Conservation (phyloP, 2,888 invertebrate genomes). For the Cylloceria caligata region DNA sequence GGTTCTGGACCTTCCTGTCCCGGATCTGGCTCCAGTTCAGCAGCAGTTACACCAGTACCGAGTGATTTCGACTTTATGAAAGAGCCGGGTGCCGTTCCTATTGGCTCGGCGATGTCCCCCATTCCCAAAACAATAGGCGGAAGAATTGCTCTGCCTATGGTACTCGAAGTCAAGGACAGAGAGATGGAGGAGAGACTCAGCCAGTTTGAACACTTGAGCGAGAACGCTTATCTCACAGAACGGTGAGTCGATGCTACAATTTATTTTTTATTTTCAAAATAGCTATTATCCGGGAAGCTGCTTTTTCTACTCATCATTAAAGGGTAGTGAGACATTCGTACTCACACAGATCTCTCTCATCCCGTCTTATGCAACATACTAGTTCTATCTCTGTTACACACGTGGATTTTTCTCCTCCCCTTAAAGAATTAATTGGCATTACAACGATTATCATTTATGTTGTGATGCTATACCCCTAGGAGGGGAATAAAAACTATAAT, state of each 20-base stretch:
- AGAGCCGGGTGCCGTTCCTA: slow-evolving; percentile 23
- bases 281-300: too few species aligned
- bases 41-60: slow-evolving; percentile 36
- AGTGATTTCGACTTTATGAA: slow-evolving; percentile 55
- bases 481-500: too few species aligned
- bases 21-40: slow-evolving; percentile 54
- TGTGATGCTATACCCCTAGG: too few species aligned
- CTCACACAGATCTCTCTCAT: too few species aligned
- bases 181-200: slow-evolving; percentile 88
- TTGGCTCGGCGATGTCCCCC: slow-evolving; percentile 43
- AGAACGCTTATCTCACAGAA: slow-evolving; percentile 94
- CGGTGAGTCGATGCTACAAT: slow-evolving; percentile 84
- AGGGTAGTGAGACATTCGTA: too few species aligned
- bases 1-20: slow-evolving; percentile 55
- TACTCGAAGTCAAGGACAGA: slow-evolving; percentile 85
- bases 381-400: too few species aligned
- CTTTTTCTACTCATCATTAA: too few species aligned
- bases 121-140: slow-evolving; percentile 77
- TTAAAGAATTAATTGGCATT: too few species aligned
- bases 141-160: slow-evolving; percentile 82
- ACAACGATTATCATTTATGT: too few species aligned
- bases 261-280: too few species aligned
- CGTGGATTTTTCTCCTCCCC: too few species aligned
- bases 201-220: slow-evolving; percentile 92
- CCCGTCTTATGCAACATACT: too few species aligned